Evolutionary conservation across 2,888 invertebrate species (phyloP), one percentile per base, ranked within the genome.

Genomic region (Dyspetes luteomarginatus): DNA sequence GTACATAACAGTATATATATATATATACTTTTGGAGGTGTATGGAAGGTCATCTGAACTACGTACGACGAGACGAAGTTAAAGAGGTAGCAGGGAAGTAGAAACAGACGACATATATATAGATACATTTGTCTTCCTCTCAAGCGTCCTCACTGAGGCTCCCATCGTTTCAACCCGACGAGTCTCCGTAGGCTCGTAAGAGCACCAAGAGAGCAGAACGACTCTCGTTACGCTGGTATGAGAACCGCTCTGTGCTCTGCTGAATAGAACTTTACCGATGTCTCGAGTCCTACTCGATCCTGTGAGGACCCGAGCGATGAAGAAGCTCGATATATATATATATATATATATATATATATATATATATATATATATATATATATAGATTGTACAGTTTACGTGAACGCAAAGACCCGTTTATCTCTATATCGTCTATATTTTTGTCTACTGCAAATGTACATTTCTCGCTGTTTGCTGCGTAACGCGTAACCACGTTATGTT

Each of bases 261-360:
- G 56, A 67, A 74, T 74, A 67, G 56, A 74, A 67, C 65, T 67
- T 48, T 50, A 22, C 50, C 64, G 58, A 58, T 73, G 68, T 81
- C 81, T 81, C 81, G 81, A 81, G 77, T 69, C 62, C 64, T 64
- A 68, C 81, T 77, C 43, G 69, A 81, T 81, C 68, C 77, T 68
- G 43, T 64, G 55, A 73, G 67, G 26, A 73, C 36, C 52, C 19
- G 22, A 36, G 36, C 15, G 60, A 30, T 60, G 28, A 19, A n/a
- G n/a, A n/a, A 45, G 28, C n/a, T 36, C 30, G 26, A 62, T 62
- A 67, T 72, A 67, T 56, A 67, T 48, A 62, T 36, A 36, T 36
- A 12, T 3, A 36, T 2, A 36, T n/a, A n/a, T n/a, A n/a, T n/a
- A n/a, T n/a, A n/a, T n/a, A n/a, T n/a, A n/a, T n/a, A n/a, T n/a